Conservation (phyloP, 2,797 vertebrate genomes). For the Apogon hyalosoma region DNA sequence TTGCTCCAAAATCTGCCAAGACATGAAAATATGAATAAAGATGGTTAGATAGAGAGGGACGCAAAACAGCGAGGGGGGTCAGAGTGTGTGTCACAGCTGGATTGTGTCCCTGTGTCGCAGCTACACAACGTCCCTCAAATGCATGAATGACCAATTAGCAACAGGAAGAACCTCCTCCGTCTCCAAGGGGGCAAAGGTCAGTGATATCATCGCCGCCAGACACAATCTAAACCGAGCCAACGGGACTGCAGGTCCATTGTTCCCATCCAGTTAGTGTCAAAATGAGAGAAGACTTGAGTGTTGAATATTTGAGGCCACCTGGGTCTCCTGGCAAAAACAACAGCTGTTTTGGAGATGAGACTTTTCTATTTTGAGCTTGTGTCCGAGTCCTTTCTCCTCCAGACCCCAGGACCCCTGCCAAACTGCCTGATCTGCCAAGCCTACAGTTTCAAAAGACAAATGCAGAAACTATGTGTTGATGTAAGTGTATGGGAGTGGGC, state of each 20-base stretch:
- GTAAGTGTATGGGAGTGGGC: conserved; percentile 79
- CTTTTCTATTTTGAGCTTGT: conserved; percentile 92
- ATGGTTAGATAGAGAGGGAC: conserved; percentile 17
- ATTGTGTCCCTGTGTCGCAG: conserved; percentile 25
- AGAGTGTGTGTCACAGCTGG: conserved; percentile 41
- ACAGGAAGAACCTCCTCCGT: conserved; percentile 74
- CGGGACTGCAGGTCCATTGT: conserved; percentile 63
- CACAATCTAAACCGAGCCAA: conserved; percentile 56
- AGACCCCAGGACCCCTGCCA: conserved; percentile 77
- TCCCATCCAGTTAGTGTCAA: conserved; percentile 65
- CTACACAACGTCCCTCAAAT: conserved; percentile 44
- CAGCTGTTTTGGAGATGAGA: conserved; percentile 92
- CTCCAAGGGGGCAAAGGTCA: conserved; percentile 59
- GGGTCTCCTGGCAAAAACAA: conserved; percentile 96
- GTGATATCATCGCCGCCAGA: conserved; percentile 74
- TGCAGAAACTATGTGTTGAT: conserved; percentile 83
- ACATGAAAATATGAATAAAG: conserved; percentile 47
- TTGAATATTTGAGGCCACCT: conserved; percentile 88
- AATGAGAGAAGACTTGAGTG: conserved; percentile 35
- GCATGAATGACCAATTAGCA: conserved; percentile 55
- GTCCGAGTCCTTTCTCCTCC: conserved; percentile 73
- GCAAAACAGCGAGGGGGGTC: conserved; percentile 9
- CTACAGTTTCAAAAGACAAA: conserved; percentile 79
- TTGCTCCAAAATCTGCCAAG: conserved; percentile 91
- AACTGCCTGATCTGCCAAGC: conserved; percentile 65